A percentile compares a stretch with the other conserved stretches of the same genome.
phyloP scores from a whole-genome alignment of 2,113 vertebrate genomes.

The Ardeotis arabs region DNA sequence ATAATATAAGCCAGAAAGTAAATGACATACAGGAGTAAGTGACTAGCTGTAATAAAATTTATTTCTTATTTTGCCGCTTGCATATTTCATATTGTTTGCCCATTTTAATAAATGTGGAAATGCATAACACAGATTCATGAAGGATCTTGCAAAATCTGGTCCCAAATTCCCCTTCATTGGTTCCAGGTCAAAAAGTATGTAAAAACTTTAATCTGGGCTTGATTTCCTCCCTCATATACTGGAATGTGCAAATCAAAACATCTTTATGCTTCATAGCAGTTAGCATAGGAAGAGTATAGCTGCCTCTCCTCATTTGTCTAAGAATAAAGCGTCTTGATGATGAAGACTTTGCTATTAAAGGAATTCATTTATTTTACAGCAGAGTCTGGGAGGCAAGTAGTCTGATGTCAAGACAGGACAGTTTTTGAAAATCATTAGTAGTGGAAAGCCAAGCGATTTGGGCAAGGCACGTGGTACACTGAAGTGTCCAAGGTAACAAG shows the following conservation, averaged over 20 bases:
- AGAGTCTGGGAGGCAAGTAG: neutral
- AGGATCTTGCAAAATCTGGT: neutral
- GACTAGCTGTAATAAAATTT: neutral
- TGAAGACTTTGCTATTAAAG: neutral
- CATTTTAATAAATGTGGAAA: neutral
- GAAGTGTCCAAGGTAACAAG: neutral
- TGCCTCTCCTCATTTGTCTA: neutral
- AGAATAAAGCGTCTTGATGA: neutral
- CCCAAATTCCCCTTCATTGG: neutral
- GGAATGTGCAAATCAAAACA: neutral
- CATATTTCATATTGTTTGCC: neutral
- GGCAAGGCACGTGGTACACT: neutral
- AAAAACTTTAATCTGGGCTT: neutral
- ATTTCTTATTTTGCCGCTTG: neutral
- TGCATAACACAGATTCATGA: neutral
- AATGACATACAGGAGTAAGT: neutral
- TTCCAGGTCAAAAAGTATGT: neutral
- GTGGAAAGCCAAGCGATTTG: neutral
- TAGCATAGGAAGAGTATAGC: neutral
- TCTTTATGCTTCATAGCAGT: neutral
- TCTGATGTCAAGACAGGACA: neutral
- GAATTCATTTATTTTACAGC: slow-evolving; percentile 24
- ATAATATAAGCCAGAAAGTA: neutral
- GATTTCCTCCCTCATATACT: neutral
- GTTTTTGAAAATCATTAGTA: slow-evolving; percentile 1